phyloP scores from a whole-genome alignment of 2,797 vertebrate genomes.

The Pseudochirops corinnae region DNA sequence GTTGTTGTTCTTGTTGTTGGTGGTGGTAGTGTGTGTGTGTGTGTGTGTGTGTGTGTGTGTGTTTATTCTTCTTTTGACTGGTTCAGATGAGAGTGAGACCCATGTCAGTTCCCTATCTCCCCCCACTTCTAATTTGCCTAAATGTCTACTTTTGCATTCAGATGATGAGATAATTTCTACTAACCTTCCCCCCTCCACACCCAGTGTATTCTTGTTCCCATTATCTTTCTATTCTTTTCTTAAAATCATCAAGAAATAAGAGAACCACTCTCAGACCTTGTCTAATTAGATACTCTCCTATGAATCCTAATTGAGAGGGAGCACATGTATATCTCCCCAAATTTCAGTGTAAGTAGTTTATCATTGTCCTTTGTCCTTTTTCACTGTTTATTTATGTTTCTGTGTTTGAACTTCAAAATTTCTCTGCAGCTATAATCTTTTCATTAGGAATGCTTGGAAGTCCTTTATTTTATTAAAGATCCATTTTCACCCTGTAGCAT shows the following conservation, averaged over 20 bases:
- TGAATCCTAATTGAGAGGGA: not conserved
- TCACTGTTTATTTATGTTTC: not conserved
- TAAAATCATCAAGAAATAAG: not conserved
- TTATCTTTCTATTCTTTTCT: not conserved
- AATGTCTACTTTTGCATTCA: not conserved
- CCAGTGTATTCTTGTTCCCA: not conserved
- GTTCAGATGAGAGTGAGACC: not conserved
- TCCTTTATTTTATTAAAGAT: not conserved
- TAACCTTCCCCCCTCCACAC: not conserved
- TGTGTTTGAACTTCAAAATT: not conserved
- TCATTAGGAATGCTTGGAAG: not conserved
- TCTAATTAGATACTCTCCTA: not conserved
- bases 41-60: no score
- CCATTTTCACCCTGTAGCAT: not conserved
- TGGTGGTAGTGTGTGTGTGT: no score
- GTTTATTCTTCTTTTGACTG: not conserved
- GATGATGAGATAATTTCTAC: not conserved
- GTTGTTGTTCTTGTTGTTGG: no score
- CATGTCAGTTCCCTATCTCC: no score
- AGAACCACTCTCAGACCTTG: not conserved
- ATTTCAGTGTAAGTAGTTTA: not conserved
- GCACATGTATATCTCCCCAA: not conserved
- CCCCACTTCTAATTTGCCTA: no score
- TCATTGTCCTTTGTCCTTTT: not conserved
- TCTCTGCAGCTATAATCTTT: not conserved